Evolutionary conservation across 2,113 vertebrate genomes (phyloP).

Genomic region (Condylura cristata): DNA sequence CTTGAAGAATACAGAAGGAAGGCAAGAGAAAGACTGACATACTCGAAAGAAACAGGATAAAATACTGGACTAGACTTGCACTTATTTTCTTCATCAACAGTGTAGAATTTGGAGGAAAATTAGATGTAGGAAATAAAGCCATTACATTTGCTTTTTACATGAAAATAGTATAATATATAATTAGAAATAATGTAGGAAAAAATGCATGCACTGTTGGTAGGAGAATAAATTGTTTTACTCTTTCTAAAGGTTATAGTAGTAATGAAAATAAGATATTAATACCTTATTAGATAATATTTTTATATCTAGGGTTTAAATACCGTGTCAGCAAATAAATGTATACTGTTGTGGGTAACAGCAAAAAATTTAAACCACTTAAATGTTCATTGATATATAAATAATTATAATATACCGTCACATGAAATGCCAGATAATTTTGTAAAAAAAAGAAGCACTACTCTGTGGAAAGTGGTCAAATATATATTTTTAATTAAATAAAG

Average conservation of each 20-base stretch:
- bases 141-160: not conserved
- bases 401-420: not conserved
- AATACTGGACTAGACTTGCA: not conserved
- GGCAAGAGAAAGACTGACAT: not conserved
- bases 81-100: not conserved
- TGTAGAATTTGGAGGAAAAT: not conserved
- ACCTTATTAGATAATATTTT: not conserved
- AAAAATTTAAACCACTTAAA: not conserved
- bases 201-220: not conserved
- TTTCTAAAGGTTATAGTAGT: not conserved
- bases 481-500: not conserved
- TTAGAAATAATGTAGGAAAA: not conserved
- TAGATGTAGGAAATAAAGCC: not conserved
- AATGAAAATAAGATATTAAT: not conserved
- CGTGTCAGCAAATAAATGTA: not conserved
- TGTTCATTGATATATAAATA: not conserved
- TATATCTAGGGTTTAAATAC: not conserved
- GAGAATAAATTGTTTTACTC: not conserved
- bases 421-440: not conserved
- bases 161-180: not conserved
- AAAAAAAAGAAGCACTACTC: not conserved
- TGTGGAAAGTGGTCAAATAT: not conserved
- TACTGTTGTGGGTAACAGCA: not conserved
- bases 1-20: not conserved
- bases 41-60: not conserved